Evolutionary conservation across 2,113 vertebrate species (phyloP).

Genomic region (Brachirus orientalis): DNA sequence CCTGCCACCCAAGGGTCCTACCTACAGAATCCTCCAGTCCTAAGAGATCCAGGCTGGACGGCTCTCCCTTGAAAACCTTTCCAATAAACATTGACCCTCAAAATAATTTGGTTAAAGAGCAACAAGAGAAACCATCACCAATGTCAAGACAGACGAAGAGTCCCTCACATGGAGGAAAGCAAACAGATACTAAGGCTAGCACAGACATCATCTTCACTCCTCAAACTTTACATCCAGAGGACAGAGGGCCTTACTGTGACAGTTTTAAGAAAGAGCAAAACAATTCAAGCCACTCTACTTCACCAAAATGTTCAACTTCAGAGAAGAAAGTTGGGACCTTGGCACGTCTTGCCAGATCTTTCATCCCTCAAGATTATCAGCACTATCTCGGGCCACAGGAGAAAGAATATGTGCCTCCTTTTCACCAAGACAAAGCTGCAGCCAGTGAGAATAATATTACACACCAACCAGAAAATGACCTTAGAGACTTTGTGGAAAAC

Average conservation of each 20-base stretch:
- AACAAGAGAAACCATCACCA: slow-evolving; percentile 23
- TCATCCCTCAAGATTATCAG: slow-evolving; percentile 54
- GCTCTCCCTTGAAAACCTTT: slow-evolving; percentile 65
- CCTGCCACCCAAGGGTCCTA: slow-evolving; percentile 62
- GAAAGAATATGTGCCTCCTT: slow-evolving; percentile 42
- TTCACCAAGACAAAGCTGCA: slow-evolving; percentile 22
- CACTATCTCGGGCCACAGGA: slow-evolving; percentile 28
- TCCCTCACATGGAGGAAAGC: slow-evolving; percentile 26
- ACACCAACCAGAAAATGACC: slow-evolving; percentile 10
- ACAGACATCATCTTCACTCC: background rate
- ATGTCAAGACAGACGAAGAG: slow-evolving; percentile 50
- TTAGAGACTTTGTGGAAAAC: slow-evolving; percentile 11
- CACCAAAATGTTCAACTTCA: slow-evolving; percentile 15
- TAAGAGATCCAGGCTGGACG: slow-evolving; percentile 43
- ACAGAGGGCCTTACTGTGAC: slow-evolving; percentile 3
- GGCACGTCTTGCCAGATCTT: slow-evolving; percentile 48
- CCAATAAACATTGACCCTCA: slow-evolving; percentile 54
- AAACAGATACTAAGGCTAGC: background rate
- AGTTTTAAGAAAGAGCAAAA: slow-evolving; percentile 11
- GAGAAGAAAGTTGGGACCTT: slow-evolving; percentile 28
- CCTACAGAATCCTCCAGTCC: slow-evolving; percentile 64
- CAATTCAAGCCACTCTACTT: slow-evolving; percentile 7
- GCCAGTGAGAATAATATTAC: too few species aligned
- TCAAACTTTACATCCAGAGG: background rate
- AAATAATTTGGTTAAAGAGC: slow-evolving; percentile 1